Base-by-base conservation (phyloP, 2,797 vertebrate genomes). In the Pygocentrus nattereri region DNA sequence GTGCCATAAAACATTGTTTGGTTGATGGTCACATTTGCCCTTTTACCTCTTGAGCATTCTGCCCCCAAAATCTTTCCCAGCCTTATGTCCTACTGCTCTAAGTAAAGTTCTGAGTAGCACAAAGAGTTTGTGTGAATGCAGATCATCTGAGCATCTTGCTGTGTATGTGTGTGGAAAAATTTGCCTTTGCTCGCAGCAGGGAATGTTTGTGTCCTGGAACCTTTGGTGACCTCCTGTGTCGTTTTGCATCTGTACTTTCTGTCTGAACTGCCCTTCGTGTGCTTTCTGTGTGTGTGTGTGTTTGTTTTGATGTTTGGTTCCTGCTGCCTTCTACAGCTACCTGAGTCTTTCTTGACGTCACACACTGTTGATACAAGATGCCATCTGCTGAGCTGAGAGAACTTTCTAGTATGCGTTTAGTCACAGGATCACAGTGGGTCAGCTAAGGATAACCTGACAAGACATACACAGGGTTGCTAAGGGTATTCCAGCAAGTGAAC, bases 361-460 rank as follows among this genome's bases (percentile, higher is more conserved):
- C 11, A 73, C 10, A 54, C 70, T 54, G 52, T 34, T 34, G 70
- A 72, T 47, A 27, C 61, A 49, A 67, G 25, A 76, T 61, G n/a
- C 64, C 27, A 76, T 81, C n/a, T 76, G 64, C 41, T 81, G n/a
- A 59, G 30, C 15, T 21, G 16, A 65, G n/a, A 61, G 68, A 71
- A 50, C 27, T 10, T 58, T 67, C 31, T 21, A 7, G 19, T 44
- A 10, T 44, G 12, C 3, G 5, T 27, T 23, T 23, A 15, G n/a
- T 23, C 41, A 16, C 41, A 23, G 38, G n/a, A 70, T 70, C 67
- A 70, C 23, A 18, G 67, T 44, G 41, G 38, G 25, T 30, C 16
- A 2, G 30, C 1, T 19, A 64, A 34, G 61, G 61, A 12, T 31
- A 34, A 34, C 30, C 16, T 50, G 25, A 52, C 25, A 30, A 19